Evolutionary conservation across 2,888 invertebrate species (phyloP), one percentile per base, ranked within the genome.

Genomic region (Bombylius discolor): DNA sequence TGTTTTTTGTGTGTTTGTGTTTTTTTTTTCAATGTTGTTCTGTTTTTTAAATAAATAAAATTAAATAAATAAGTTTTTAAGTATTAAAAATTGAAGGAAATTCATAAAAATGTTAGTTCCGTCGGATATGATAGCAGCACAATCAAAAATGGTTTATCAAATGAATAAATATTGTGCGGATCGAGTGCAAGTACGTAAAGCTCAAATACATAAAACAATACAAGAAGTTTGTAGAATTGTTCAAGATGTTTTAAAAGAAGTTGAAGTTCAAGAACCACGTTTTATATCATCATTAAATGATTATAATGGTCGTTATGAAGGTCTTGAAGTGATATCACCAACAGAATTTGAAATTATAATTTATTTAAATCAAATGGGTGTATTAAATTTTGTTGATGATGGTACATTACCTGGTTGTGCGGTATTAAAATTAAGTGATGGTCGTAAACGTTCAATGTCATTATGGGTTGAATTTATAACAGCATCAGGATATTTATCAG

Each of bases 401-500:
- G 95, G 95, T 5, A 89, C 90, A 1, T 74, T 93, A 63, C 92
- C 91, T 4, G 94, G 94, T 32, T 93, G 93, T 76, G 93, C 95
- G 44, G 95, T 95, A 51, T 78, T 96, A 51, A 96, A 96, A 73
- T 79, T 95, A 46, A 91, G 91, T 79, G 96, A 96, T 77, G 96
- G 96, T 60, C 82, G 96, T 61, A 96, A 96, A 72, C 82, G 96
- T 55, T 94, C 94, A 65, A 96, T 96, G 96, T 95, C 95, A 6
- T 79, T 96, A 31, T 96, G 96, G 96, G 95, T 96, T 54, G 96
- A 96, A 76, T 96, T 96, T 77, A 96, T 96, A 69, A 96, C 96
- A 6, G 96, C 96, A 9, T 92, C 92, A 5, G 96, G 96, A 5
- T 96, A 96, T 72, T 76, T 96, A 55, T 93, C 93, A 0, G 95